Evolutionary conservation across 2,888 invertebrate species (phyloP).

Genomic region (Spodoptera exigua): DNA sequence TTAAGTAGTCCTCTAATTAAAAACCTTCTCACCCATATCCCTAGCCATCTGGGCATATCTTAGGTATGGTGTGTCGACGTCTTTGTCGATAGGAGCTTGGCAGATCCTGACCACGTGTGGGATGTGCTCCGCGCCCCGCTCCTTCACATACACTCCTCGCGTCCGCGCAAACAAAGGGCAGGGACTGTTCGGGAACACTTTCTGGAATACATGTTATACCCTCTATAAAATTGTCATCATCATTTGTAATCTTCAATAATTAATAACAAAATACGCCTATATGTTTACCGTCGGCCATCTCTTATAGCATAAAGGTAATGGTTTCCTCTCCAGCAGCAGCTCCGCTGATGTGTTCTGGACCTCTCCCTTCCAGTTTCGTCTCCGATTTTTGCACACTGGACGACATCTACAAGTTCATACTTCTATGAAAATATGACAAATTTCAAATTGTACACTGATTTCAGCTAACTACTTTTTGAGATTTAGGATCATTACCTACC

Average conservation of each 20-base stretch:
- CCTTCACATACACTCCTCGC: conserved; percentile 61
- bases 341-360: conserved; percentile 71
- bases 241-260: too few relatives aligned
- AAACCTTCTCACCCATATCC: conserved; percentile 65
- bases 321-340: conserved; percentile 70
- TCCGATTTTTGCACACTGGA: conserved; percentile 72
- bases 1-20: too few relatives aligned
- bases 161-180: conserved; percentile 70
- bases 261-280: too few relatives aligned
- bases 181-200: conserved; percentile 72
- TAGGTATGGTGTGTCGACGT: conserved; percentile 71
- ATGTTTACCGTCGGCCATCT: conserved; percentile 72
- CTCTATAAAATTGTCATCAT: not conserved
- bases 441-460: too few relatives aligned
- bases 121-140: conserved; percentile 40
- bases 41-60: conserved; percentile 67
- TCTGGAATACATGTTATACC: conserved; percentile 58
- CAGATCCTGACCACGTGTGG: conserved; percentile 72
- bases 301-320: conserved; percentile 65
- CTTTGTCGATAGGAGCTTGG: conserved; percentile 72
- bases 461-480: too few relatives aligned
- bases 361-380: conserved; percentile 70
- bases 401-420: conserved; percentile 75
- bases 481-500: too few relatives aligned
- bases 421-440: too few relatives aligned